Evolutionary conservation across 2,113 vertebrate genomes (phyloP).

Genomic region (Ctenomys sociabilis): DNA sequence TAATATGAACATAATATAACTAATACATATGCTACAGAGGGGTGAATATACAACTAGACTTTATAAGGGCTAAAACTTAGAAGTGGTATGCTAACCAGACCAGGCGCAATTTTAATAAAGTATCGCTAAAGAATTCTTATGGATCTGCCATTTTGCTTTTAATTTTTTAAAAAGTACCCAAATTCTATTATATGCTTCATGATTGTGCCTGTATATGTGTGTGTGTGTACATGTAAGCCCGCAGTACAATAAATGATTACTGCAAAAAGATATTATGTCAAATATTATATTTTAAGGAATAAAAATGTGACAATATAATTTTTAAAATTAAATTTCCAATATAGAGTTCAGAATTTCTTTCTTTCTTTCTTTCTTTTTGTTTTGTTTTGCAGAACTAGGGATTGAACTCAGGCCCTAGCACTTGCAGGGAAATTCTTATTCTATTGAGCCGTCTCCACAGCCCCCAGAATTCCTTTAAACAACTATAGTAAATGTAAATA

Average conservation of each 20-base stretch:
- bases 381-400: too few species aligned
- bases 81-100: not conserved
- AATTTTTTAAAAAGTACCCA: not conserved
- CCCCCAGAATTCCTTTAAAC: slow-evolving; percentile 41
- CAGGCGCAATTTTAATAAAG: not conserved
- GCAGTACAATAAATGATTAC: not conserved
- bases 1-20: not conserved
- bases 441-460: too few species aligned
- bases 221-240: too few species aligned
- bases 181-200: not conserved
- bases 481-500: slow-evolving; percentile 20
- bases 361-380: too few species aligned
- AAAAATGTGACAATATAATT: slow-evolving; percentile 49
- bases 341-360: slow-evolving; percentile 38
- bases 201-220: not conserved
- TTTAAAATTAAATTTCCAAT: not conserved
- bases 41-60: not conserved
- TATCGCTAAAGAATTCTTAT: not conserved
- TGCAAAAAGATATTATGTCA: not conserved
- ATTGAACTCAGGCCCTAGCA: too few species aligned
- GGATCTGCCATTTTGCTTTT: not conserved
- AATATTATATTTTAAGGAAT: slow-evolving; percentile 43
- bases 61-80: not conserved
- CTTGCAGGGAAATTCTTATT: too few species aligned
- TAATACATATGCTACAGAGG: not conserved